Percentiles rank a stretch among this genome's conserved stretches.
Evolutionary conservation across 2,888 invertebrate genomes (phyloP).

Genomic region (Suillia variegata): DNA sequence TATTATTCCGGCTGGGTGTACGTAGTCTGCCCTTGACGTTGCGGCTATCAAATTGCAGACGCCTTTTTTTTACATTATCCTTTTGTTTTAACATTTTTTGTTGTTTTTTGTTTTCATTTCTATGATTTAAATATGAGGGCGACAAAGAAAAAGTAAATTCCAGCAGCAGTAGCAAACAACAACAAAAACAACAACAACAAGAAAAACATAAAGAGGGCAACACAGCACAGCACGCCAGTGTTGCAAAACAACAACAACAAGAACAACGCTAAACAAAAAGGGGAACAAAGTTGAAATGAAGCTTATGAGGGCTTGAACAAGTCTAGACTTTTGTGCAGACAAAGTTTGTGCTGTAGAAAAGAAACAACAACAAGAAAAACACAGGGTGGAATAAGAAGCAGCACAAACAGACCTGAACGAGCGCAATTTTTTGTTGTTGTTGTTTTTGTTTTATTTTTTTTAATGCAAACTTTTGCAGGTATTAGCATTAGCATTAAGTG

Average conservation of each 20-base stretch:
- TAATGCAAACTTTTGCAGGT: too few relatives aligned
- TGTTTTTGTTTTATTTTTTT: too few relatives aligned
- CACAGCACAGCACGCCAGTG: background rate
- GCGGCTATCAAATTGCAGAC: background rate
- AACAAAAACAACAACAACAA: background rate
- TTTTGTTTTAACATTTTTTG: background rate
- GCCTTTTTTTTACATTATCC: background rate
- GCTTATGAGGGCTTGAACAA: slow-evolving; percentile 25
- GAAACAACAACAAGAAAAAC: too few relatives aligned
- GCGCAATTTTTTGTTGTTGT: too few relatives aligned
- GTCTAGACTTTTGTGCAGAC: slow-evolving; percentile 24
- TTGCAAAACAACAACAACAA: background rate
- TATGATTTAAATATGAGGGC: background rate
- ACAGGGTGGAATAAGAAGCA: too few relatives aligned
- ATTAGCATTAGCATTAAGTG: too few relatives aligned
- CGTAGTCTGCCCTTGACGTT: background rate
- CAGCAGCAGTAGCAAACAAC: background rate
- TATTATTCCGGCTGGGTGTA: too few relatives aligned
- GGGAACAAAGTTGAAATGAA: slow-evolving; percentile 13
- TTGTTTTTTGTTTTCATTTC: background rate
- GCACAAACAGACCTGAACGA: too few relatives aligned
- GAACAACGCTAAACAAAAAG: background rate
- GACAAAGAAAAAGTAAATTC: background rate
- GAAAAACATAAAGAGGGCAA: too few relatives aligned
- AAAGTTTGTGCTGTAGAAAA: slow-evolving; percentile 9